Evolutionary conservation across 1,140 invertebrate species (phyloP), one percentile per base, ranked within the genome.

Genomic region (Drosophila burlai): DNA sequence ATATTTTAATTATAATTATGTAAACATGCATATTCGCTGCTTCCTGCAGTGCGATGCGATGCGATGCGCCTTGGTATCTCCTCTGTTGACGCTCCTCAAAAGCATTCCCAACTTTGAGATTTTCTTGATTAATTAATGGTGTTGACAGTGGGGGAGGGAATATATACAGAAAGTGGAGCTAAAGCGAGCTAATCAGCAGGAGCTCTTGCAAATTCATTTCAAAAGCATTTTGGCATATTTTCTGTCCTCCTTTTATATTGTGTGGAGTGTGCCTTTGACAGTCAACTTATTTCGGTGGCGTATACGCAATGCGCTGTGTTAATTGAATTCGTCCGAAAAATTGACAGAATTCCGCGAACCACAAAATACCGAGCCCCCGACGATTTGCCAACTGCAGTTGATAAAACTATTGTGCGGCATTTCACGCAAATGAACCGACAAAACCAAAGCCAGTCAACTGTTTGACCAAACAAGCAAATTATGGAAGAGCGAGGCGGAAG

Each of bases 1-100:
- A 79, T 79, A 75, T 80, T 74, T 73, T 68, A 81, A 81, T 81
- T 84, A 84, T 84, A 67, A 79, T 81, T 74, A 81, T 66, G 74
- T 62, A 85, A 80, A 69, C 57, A 85, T 63, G 73, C 57, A 82
- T 64, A 59, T 78, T 81, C 59, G 21, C 64, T 18, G 18, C 36
- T 15, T 34, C 46, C 63, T 59, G 46, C 42, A 34, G 26, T 54
- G 47, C 58, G 45, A 4, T 24, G 13, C 58, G 40, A 1, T 24
- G 13, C 52, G 3, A 13, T 34, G 49, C 29, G 1, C 31, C 76
- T 61, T 38, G 61, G 59, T 60, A 34, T 46, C 47, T 31, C 42
- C 38, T 18, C 34, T 26, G 55, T 61, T 58, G 40, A 8, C 52
- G 29, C 52, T 62, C 59, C 63, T 80, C 75, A 80, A 90, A 81